Percentiles rank a stretch among this genome's conserved stretches.
These are phyloP conservation scores for Campoplex nolae DNA, from an alignment of 2,888 invertebrate genomes.

Conservation along the genomic window DNA sequence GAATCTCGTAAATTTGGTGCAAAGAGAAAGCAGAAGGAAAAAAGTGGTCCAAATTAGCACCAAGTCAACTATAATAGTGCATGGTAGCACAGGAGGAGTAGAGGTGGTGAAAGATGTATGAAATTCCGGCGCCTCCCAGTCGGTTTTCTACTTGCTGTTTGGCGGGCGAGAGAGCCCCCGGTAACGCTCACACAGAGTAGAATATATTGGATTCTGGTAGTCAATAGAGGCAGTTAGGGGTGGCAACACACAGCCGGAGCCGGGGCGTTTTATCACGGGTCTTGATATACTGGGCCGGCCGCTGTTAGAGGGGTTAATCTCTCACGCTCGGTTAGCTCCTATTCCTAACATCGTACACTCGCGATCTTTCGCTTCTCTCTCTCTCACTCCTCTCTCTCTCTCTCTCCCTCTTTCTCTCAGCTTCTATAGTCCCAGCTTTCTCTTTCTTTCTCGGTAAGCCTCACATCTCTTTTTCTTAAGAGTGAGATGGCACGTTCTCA, in stretches of 20 bases:
- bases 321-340: conserved; percentile 84
- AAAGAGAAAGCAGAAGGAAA: not conserved
- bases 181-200: conserved; percentile 73
- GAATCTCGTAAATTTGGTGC: not conserved
- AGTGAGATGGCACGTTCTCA: conserved; percentile 31
- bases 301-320: conserved; percentile 84
- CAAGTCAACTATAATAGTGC: not conserved
- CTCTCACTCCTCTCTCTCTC: conserved; percentile 47
- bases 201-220: conserved; percentile 84
- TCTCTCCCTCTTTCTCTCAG: conserved; percentile 45
- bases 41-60: conserved; percentile 14
- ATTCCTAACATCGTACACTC: conserved; percentile 82
- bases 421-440: conserved; percentile 46
- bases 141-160: conserved; percentile 80
- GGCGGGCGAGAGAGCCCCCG: conserved; percentile 52
- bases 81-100: conserved; percentile 16
- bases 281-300: conserved; percentile 84
- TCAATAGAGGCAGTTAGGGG: conserved; percentile 84
- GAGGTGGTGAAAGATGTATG: conserved; percentile 80
- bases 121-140: conserved; percentile 83
- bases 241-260: conserved; percentile 82
- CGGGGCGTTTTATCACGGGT: conserved; percentile 83
- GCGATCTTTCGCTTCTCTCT: conserved; percentile 52
- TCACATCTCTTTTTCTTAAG: conserved; percentile 27
- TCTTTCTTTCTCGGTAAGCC: conserved; percentile 47